phyloP scores from a whole-genome alignment of 2,888 invertebrate genomes.

The Rhagophthalmus giganteus region DNA sequence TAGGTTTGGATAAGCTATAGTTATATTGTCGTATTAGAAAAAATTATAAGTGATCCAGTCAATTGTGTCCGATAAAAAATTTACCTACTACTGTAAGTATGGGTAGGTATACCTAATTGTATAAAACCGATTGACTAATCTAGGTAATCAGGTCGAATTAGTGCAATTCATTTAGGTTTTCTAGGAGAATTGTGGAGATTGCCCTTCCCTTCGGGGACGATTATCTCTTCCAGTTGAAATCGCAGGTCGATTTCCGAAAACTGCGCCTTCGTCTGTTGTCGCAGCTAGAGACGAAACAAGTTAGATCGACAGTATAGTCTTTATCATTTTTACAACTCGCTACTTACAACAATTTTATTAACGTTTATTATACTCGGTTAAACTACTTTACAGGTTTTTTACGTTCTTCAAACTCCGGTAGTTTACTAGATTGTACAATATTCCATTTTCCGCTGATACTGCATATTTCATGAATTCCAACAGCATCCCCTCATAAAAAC shows the following conservation, averaged over 20 bases:
- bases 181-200: conserved; percentile 19
- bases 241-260: conserved; percentile 16
- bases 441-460: too few relatives aligned
- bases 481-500: conserved; percentile 12
- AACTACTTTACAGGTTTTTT: too few relatives aligned
- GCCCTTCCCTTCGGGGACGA: conserved; percentile 20
- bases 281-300: conserved; percentile 10
- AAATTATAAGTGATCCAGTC: too few relatives aligned
- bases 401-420: too few relatives aligned
- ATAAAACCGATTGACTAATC: conserved; percentile 28
- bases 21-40: too few relatives aligned
- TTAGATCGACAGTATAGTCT: too few relatives aligned
- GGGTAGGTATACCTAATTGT: too few relatives aligned
- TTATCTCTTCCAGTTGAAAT: conserved; percentile 22
- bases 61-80: too few relatives aligned
- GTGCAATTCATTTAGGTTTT: conserved; percentile 21
- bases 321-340: too few relatives aligned
- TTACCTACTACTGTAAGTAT: too few relatives aligned
- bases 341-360: conserved; percentile 11
- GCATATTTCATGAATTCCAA: conserved; percentile 13
- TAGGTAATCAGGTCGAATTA: conserved; percentile 25
- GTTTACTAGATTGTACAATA: too few relatives aligned
- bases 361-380: conserved; percentile 7
- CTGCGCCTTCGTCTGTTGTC: conserved; percentile 10
- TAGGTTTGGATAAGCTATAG: too few relatives aligned